phyloP scores from a whole-genome alignment of 1,140 invertebrate species.

The Anoplophora glabripennis region DNA sequence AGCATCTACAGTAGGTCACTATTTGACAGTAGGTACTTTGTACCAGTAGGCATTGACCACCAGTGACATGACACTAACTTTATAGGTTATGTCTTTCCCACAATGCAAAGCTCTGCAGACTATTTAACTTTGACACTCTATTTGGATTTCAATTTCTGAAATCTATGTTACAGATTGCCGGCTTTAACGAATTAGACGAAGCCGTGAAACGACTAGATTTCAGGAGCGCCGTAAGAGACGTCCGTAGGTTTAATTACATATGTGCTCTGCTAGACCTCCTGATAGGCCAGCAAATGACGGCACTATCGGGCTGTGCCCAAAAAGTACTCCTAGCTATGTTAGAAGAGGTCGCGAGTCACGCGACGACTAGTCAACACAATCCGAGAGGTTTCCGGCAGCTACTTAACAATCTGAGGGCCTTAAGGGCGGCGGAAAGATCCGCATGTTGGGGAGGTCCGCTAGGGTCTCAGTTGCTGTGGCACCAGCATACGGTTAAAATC shows the following conservation, averaged over 20 bases:
- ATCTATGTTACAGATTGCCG: constrained; percentile 74
- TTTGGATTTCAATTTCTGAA: neutral
- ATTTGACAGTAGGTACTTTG: too few species aligned
- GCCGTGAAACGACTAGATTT: constrained; percentile 93
- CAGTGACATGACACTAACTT: too few species aligned
- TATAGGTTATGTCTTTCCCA: too few species aligned
- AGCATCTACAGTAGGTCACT: too few species aligned
- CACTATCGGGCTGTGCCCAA: constrained; percentile 89
- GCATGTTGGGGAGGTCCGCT: constrained; percentile 84
- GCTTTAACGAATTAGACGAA: constrained; percentile 92
- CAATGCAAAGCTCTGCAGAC: too few species aligned
- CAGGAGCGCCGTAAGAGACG: constrained; percentile 89
- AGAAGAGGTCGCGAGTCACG: constrained; percentile 82
- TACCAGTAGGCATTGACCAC: too few species aligned
- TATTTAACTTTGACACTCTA: too few species aligned
- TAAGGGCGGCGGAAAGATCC: constrained; percentile 55
- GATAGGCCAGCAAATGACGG: constrained; percentile 77
- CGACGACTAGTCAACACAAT: constrained; percentile 82
- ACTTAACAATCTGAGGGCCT: constrained; percentile 69
- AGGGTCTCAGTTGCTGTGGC: constrained; percentile 85
- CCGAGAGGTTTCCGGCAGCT: constrained; percentile 76
- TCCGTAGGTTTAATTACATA: constrained; percentile 93
- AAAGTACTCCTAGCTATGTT: constrained; percentile 90
- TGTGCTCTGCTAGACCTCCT: constrained; percentile 87
- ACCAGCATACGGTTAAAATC: constrained; percentile 80